Evolutionary conservation across 2,113 vertebrate genomes (phyloP).

Genomic region (Cheilinus undulatus): DNA sequence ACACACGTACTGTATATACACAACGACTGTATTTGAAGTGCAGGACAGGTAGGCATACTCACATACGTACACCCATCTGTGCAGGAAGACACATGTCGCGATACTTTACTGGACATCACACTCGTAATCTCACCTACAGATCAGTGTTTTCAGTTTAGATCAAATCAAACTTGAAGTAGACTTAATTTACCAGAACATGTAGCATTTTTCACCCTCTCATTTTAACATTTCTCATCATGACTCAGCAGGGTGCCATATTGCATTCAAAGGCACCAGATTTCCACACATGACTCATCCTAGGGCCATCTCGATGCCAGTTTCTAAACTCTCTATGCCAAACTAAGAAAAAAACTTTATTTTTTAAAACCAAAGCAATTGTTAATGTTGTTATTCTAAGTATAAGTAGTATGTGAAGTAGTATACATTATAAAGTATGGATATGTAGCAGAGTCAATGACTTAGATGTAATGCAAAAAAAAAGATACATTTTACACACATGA

Average conservation of each 20-base stretch:
- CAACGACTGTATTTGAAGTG: constrained; percentile 58
- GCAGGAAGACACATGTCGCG: constrained; percentile 37
- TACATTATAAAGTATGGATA: constrained; percentile 80
- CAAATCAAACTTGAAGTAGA: constrained; percentile 28
- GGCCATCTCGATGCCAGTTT: constrained; percentile 72
- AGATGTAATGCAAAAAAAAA: constrained; percentile 84
- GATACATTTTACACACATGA: constrained; percentile 56
- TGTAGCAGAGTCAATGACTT: constrained; percentile 88
- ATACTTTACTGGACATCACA: constrained; percentile 6
- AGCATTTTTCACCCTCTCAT: constrained; percentile 71
- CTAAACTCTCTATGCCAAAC: constrained; percentile 87
- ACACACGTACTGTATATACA: constrained; percentile 71
- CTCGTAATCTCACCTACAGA: constrained; percentile 24
- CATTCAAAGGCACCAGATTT: constrained; percentile 50
- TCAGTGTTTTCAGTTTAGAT: constrained; percentile 33
- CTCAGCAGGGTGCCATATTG: constrained; percentile 44
- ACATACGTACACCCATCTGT: constrained; percentile 16
- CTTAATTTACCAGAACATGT: constrained; percentile 71
- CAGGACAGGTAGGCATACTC: constrained; percentile 55
- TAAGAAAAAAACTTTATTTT: constrained; percentile 82
- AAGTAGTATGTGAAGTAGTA: constrained; percentile 68
- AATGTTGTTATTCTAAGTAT: constrained; percentile 78
- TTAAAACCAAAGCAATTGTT: constrained; percentile 88
- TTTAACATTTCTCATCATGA: constrained; percentile 31
- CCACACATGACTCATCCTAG: constrained; percentile 61